Conservation (phyloP, 2,797 vertebrate genomes). For the Rhinatrema bivittatum region DNA sequence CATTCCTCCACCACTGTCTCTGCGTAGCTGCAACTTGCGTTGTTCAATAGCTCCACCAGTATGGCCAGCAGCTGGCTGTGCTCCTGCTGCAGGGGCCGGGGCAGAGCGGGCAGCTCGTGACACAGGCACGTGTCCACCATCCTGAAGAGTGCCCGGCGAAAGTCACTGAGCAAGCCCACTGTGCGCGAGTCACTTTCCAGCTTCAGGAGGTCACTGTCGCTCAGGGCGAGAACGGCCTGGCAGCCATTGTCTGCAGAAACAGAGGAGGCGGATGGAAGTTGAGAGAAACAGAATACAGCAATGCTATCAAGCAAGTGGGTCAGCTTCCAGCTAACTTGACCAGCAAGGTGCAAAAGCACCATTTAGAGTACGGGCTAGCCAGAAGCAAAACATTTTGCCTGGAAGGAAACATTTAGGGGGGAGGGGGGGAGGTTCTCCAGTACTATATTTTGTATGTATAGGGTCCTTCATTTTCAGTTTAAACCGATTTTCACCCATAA, state of each 20-base stretch:
- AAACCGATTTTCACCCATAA: too few relatives aligned
- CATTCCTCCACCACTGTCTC: constrained; percentile 11
- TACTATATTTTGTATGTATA: too few relatives aligned
- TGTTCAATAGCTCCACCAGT: constrained; percentile 78
- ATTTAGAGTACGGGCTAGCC: too few relatives aligned
- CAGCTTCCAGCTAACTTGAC: too few relatives aligned
- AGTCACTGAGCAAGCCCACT: constrained; percentile 77
- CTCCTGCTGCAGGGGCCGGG: constrained; percentile 44
- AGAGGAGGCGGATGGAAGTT: too few relatives aligned
- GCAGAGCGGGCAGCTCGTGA: constrained; percentile 45
- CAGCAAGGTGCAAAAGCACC: too few relatives aligned
- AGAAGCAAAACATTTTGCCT: too few relatives aligned
- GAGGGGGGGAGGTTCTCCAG: too few relatives aligned
- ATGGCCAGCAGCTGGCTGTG: constrained; percentile 75
- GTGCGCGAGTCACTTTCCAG: constrained; percentile 66
- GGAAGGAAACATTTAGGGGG: too few relatives aligned
- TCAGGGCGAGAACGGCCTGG: constrained; percentile 68
- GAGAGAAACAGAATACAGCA: too few relatives aligned
- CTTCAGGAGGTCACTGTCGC: constrained; percentile 68
- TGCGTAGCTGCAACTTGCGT: constrained; percentile 49
- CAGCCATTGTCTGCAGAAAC: constrained; percentile 53
- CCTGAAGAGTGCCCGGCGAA: constrained; percentile 76
- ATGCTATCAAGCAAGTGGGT: too few relatives aligned
- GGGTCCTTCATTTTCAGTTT: too few relatives aligned
- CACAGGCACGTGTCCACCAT: constrained; percentile 81